Evolutionary conservation across 2,888 invertebrate species (phyloP).

Genomic region (Eristalis tenax): DNA sequence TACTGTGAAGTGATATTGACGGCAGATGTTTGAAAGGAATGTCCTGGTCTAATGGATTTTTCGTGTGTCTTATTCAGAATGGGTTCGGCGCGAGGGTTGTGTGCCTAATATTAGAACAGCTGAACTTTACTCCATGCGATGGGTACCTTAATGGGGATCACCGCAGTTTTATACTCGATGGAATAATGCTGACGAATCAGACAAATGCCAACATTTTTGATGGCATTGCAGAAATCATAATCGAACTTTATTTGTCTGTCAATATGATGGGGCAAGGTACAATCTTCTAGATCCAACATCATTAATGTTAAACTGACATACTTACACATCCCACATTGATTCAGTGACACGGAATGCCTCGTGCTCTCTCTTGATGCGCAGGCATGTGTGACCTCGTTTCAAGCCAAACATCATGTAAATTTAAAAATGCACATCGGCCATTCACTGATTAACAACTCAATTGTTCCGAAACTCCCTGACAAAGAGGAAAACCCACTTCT

Average conservation of each 20-base stretch:
- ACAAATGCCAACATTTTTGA: no score
- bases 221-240: no score
- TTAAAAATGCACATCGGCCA: constrained; percentile 12
- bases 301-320: no score
- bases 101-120: neutral
- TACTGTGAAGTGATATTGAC: neutral
- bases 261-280: no score
- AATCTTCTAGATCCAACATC: no score
- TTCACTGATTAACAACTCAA: constrained; percentile 65
- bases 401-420: neutral
- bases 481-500: constrained; percentile 23
- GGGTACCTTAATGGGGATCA: neutral
- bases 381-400: neutral
- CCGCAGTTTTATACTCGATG: no score
- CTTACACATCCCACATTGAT: no score
- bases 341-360: no score
- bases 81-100: neutral
- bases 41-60: constrained; percentile 47
- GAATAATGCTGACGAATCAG: no score
- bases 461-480: constrained; percentile 51
- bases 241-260: no score
- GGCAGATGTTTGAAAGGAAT: constrained; percentile 20
- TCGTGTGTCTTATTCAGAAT: constrained; percentile 21
- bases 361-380: neutral
- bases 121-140: neutral